Conservation (phyloP, 2,797 vertebrate species). For the Morelia viridis region DNA sequence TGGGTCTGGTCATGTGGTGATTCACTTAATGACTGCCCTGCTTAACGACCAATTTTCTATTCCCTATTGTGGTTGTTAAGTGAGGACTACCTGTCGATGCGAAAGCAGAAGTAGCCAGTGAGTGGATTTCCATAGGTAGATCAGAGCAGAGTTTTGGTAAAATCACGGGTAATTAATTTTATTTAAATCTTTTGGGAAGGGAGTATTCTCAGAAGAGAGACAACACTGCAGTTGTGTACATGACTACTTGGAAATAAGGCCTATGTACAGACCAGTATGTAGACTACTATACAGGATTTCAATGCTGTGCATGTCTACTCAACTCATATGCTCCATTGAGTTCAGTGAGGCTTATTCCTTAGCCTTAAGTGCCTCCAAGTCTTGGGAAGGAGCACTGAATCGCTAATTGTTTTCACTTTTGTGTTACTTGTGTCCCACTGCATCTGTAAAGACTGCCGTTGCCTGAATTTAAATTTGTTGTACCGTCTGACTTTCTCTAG, state of each 20-base stretch:
- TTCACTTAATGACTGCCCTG: too few relatives aligned
- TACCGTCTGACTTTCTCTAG: conserved; percentile 65
- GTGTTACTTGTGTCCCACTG: background rate
- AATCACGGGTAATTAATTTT: background rate
- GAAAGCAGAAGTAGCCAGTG: background rate
- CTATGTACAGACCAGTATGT: background rate
- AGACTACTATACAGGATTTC: background rate
- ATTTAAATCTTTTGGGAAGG: background rate
- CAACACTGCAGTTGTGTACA: background rate
- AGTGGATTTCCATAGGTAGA: background rate
- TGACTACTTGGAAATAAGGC: background rate
- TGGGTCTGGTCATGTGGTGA: too few relatives aligned
- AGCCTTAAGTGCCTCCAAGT: background rate
- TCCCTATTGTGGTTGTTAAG: too few relatives aligned
- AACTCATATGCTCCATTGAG: background rate
- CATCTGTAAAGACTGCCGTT: background rate
- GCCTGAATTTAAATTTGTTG: conserved; percentile 26
- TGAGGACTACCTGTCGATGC: background rate
- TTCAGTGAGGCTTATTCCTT: background rate
- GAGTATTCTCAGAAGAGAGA: background rate
- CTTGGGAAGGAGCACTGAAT: background rate
- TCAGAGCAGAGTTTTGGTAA: background rate
- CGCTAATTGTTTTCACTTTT: background rate
- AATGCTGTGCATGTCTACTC: background rate
- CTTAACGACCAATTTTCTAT: too few relatives aligned